These are phyloP conservation scores for Lampris megalopsis DNA, from an alignment of 2,113 vertebrate species.

Conservation along the genomic window DNA sequence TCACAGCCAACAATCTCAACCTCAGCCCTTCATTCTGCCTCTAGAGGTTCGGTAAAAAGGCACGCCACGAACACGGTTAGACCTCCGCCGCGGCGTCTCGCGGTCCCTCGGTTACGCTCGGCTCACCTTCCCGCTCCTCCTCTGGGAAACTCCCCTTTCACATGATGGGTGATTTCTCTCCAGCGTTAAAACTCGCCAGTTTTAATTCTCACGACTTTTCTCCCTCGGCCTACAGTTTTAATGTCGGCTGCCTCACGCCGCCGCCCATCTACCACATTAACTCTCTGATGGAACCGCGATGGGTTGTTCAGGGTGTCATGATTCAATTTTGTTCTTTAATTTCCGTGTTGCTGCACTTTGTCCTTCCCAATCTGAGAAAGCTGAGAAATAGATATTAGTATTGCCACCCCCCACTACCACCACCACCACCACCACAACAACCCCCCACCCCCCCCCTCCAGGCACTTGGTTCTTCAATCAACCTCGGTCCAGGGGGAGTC, in stretches of 20 bases:
- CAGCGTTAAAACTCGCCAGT: no score
- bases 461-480: conserved; percentile 79
- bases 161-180: no score
- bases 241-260: no score
- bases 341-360: conserved; percentile 67
- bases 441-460: no score
- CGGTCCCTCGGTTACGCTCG: conserved; percentile 40
- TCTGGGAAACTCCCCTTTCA: conserved; percentile 37
- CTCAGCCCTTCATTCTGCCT: conserved; percentile 86
- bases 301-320: conserved; percentile 52
- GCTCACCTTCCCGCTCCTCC: conserved; percentile 31
- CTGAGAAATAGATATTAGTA: conserved; percentile 77
- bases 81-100: conserved; percentile 57
- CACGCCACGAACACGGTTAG: conserved; percentile 71
- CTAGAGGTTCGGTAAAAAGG: conserved; percentile 88
- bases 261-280: conserved; percentile 53
- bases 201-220: no score
- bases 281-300: conserved; percentile 56
- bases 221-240: no score
- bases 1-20: conserved; percentile 86
- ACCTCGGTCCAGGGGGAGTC: conserved; percentile 76
- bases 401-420: no score
- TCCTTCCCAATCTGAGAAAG: conserved; percentile 64
- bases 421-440: no score
- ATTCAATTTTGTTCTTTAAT: conserved; percentile 71